Evolutionary conservation across 2,113 vertebrate genomes (phyloP).

Genomic region (Tenrec ecaudatus): DNA sequence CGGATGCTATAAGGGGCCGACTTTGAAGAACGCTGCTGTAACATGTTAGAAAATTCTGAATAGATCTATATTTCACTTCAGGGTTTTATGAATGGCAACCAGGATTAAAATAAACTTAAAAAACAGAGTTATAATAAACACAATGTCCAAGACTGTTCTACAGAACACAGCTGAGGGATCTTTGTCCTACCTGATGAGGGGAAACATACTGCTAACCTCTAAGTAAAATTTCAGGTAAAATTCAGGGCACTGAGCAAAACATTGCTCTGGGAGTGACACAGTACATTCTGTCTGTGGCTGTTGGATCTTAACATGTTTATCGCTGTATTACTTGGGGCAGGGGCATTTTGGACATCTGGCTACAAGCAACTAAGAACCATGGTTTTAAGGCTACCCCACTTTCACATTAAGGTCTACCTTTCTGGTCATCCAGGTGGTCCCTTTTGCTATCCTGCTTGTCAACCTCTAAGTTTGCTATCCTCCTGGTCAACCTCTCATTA

Average conservation of each 20-base stretch:
- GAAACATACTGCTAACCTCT: conserved; percentile 14
- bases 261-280: neutral
- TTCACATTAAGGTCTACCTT: neutral
- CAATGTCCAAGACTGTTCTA: conserved; percentile 23
- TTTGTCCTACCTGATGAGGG: neutral
- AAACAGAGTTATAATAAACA: conserved; percentile 56
- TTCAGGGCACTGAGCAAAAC: neutral
- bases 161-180: conserved; percentile 32
- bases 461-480: too few species aligned
- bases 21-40: conserved; percentile 30
- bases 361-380: neutral
- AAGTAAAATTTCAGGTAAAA: conserved; percentile 14
- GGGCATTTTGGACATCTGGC: neutral
- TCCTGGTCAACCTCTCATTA: neutral
- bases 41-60: conserved; percentile 40
- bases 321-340: neutral
- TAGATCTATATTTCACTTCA: conserved; percentile 57
- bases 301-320: neutral
- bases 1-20: neutral
- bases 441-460: too few species aligned
- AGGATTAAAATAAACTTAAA: conserved; percentile 47
- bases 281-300: neutral
- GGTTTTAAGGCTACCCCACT: neutral
- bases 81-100: neutral
- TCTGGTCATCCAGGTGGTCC: neutral